These are phyloP conservation scores for Taeniopygia guttata DNA, from an alignment of 2,797 vertebrate genomes.

Conservation along the genomic window DNA sequence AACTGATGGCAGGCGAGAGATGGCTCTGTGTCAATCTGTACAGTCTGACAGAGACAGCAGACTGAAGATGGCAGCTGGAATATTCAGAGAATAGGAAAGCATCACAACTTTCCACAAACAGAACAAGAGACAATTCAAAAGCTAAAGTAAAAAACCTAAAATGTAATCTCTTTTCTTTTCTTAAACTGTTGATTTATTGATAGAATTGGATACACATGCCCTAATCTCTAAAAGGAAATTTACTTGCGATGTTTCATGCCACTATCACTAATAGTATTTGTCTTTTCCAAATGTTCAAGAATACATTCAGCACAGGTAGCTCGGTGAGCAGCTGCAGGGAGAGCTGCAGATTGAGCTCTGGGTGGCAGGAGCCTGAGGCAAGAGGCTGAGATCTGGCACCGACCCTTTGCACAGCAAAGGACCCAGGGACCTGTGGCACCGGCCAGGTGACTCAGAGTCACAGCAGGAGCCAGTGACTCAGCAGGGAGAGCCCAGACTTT, in stretches of 20 bases:
- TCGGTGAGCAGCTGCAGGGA: neutral
- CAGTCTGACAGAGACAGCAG: neutral
- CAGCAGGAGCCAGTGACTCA: neutral
- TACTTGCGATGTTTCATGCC: neutral
- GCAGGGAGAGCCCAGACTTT: neutral
- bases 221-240: neutral
- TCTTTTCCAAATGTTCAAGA: neutral
- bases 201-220: neutral
- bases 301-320: neutral
- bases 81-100: neutral
- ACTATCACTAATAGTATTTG: neutral
- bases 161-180: neutral
- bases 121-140: neutral
- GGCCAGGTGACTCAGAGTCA: neutral
- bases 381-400: neutral
- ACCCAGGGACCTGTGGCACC: neutral
- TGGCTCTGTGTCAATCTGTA: neutral
- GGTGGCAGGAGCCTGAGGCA: neutral
- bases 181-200: neutral
- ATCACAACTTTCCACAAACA: neutral
- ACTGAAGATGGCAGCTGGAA: neutral
- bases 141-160: neutral
- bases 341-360: neutral
- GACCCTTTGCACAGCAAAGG: neutral
- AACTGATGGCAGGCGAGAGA: neutral